These are phyloP conservation scores for Buceros bicornis DNA, from an alignment of 2,797 vertebrate species.

Conservation along the genomic window DNA sequence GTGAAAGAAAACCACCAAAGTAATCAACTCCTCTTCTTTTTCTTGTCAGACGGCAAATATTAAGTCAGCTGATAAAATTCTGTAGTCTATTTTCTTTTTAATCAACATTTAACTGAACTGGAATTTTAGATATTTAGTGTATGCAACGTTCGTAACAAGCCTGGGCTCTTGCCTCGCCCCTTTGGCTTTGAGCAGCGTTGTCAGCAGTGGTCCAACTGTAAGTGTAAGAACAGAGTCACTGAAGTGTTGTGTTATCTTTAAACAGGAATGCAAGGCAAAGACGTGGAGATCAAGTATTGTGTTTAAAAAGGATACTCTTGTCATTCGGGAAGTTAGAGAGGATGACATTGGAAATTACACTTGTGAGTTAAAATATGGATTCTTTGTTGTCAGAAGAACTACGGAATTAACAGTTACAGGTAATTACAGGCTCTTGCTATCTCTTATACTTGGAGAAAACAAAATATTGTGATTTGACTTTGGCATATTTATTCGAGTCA, in stretches of 20 bases:
- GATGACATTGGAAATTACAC: slow-evolving; percentile 99
- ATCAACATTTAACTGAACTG: background rate
- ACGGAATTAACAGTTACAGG: slow-evolving; percentile 95
- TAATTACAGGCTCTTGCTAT: slow-evolving; percentile 71
- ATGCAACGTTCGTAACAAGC: background rate
- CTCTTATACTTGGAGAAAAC: background rate
- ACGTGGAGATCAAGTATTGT: slow-evolving; percentile 91
- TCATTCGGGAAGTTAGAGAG: slow-evolving; percentile 94
- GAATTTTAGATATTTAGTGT: background rate
- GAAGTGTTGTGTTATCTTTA: slow-evolving; percentile 59
- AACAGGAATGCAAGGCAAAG: slow-evolving; percentile 93
- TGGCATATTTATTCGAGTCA: background rate
- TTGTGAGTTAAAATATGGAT: slow-evolving; percentile 93
- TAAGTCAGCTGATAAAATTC: background rate
- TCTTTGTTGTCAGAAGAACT: slow-evolving; percentile 93
- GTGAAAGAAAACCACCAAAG: background rate
- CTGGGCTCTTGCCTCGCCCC: background rate
- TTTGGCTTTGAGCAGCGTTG: background rate
- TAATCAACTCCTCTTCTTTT: background rate
- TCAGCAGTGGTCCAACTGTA: background rate
- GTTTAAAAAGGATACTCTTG: slow-evolving; percentile 89
- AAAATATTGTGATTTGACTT: background rate
- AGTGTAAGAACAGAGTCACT: background rate
- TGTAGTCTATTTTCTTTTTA: background rate
- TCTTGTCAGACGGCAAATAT: background rate